Conservation (phyloP, 2,113 vertebrate species). For the Xyliphius kryptos region DNA sequence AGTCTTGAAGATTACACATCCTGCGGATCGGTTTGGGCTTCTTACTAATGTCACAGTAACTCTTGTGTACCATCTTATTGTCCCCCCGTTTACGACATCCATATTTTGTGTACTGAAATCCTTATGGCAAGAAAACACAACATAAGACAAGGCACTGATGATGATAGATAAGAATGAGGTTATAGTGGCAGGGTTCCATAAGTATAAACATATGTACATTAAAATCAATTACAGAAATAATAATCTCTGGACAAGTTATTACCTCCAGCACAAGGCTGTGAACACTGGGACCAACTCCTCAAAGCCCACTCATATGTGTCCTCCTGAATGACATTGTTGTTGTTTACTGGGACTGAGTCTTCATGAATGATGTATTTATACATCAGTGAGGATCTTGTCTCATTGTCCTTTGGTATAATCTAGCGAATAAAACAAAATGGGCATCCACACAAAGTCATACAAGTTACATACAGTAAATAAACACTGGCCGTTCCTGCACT, state of each 20-base stretch:
- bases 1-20: slow-evolving; percentile 94
- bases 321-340: slow-evolving; percentile 93
- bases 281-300: slow-evolving; percentile 94
- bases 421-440: slow-evolving; percentile 1
- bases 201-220: too few species aligned
- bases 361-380: slow-evolving; percentile 96
- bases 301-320: slow-evolving; percentile 91
- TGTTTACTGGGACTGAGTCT: slow-evolving; percentile 87
- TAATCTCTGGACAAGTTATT: too few species aligned
- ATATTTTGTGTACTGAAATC: slow-evolving; percentile 93
- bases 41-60: slow-evolving; percentile 83
- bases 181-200: too few species aligned
- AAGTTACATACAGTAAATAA: too few species aligned
- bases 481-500: too few species aligned
- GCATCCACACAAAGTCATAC: background rate
- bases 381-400: slow-evolving; percentile 82
- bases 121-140: slow-evolving; percentile 52
- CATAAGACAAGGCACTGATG: too few species aligned
- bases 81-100: slow-evolving; percentile 91
- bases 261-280: slow-evolving; percentile 90
- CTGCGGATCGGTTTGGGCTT: slow-evolving; percentile 93
- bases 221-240: too few species aligned
- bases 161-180: too few species aligned
- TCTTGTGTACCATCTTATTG: slow-evolving; percentile 88
- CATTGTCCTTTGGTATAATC: slow-evolving; percentile 91